These are phyloP conservation scores for Ephydatia muelleri DNA, from an alignment of 37 sponge, comb jelly and placozoan genomes.

Conservation along the genomic window DNA sequence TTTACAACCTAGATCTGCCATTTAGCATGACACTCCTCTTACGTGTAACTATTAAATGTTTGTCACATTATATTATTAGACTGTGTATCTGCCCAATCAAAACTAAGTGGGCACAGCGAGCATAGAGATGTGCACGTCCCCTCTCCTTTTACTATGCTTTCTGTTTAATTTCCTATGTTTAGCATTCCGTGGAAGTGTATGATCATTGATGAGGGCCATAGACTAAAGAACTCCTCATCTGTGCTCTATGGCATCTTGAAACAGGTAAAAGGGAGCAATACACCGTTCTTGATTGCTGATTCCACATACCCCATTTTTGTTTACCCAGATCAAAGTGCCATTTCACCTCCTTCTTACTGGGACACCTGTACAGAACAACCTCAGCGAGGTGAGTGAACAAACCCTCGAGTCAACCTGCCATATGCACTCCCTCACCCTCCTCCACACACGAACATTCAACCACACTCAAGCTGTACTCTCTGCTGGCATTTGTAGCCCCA, in stretches of 20 bases:
- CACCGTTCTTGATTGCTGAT: not conserved
- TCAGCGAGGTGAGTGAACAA: conserved; percentile 50
- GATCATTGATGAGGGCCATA: conserved; percentile 82
- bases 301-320: not conserved
- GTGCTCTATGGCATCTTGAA: conserved; percentile 42
- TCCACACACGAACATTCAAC: not conserved
- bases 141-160: not conserved
- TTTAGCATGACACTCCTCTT: too few species aligned
- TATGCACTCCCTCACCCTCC: not conserved
- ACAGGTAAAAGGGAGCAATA: conserved; percentile 21
- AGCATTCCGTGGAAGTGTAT: conserved; percentile 73
- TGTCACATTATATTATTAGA: too few species aligned
- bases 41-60: too few species aligned
- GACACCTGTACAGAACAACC: conserved; percentile 86
- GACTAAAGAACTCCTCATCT: conserved; percentile 77
- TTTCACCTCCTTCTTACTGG: conserved; percentile 78
- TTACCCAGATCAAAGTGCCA: conserved; percentile 19
- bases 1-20: too few species aligned
- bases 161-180: not conserved
- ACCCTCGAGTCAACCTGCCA: not conserved
- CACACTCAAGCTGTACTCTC: conserved; percentile 69
- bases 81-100: too few species aligned
- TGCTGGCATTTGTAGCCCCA: conserved; percentile 60
- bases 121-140: not conserved
- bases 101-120: too few species aligned